Conservation (phyloP, 2,888 invertebrate species). For the Torymus auratus region DNA sequence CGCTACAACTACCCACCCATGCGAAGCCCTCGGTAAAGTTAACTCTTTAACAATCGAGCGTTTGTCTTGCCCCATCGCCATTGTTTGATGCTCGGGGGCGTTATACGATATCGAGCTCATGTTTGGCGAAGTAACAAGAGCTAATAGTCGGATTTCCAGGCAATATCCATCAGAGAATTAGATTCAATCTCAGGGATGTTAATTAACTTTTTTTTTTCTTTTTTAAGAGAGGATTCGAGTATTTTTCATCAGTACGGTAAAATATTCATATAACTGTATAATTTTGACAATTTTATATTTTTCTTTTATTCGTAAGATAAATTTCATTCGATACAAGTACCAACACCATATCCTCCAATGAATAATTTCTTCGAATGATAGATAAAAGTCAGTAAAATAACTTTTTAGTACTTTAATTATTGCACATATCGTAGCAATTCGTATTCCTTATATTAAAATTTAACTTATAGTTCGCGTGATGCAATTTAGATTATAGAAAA, state of each 20-base stretch:
- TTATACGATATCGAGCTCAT: conserved; percentile 37
- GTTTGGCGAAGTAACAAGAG: conserved; percentile 40
- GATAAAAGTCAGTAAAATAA: too few relatives aligned
- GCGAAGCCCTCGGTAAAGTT: conserved; percentile 18
- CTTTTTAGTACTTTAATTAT: too few relatives aligned
- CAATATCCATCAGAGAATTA: neutral
- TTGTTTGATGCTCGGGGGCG: conserved; percentile 15
- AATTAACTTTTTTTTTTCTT: conserved; percentile 4
- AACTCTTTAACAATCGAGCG: conserved; percentile 40
- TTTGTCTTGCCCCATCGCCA: conserved; percentile 27
- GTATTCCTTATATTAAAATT: too few relatives aligned
- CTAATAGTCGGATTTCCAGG: conserved; percentile 30
- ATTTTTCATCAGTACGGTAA: neutral
- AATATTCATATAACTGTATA: neutral
- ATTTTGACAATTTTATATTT: neutral
- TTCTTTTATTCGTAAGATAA: too few relatives aligned
- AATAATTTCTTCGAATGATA: too few relatives aligned
- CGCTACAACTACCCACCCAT: neutral
- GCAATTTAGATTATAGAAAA: too few relatives aligned
- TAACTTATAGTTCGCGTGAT: too few relatives aligned
- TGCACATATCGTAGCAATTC: too few relatives aligned
- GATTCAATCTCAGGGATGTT: conserved; percentile 9
- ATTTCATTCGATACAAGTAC: too few relatives aligned
- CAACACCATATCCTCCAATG: too few relatives aligned
- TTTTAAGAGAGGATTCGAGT: neutral